phyloP scores from a whole-genome alignment of 2,888 invertebrate genomes.

The Charanyca ferruginea region DNA sequence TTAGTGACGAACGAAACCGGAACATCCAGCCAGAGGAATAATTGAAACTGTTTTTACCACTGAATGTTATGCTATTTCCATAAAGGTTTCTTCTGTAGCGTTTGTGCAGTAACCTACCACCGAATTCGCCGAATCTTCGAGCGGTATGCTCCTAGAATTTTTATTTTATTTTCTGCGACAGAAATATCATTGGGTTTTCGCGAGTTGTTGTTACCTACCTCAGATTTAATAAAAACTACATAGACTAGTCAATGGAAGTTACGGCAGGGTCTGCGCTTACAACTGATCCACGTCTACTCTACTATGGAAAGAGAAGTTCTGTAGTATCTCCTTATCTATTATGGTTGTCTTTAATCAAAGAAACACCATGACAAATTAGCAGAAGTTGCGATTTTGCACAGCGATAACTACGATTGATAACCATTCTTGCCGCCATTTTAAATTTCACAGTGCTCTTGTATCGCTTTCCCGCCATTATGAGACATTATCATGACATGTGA shows the following conservation, averaged over 20 bases:
- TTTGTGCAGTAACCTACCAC: slow-evolving; percentile 21
- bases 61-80: slow-evolving; percentile 55
- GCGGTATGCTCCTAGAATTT: not conserved
- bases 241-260: not conserved
- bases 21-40: slow-evolving; percentile 37
- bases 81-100: slow-evolving; percentile 50
- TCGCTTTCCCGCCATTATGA: slow-evolving; percentile 46
- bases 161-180: slow-evolving; percentile 7
- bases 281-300: not conserved
- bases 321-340: not conserved
- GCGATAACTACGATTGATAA: slow-evolving; percentile 65
- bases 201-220: not conserved
- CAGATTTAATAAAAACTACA: not conserved
- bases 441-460: slow-evolving; percentile 1
- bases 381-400: slow-evolving; percentile 56
- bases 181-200: not conserved
- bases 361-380: slow-evolving; percentile 18
- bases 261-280: not conserved
- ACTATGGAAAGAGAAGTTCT: not conserved
- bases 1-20: slow-evolving; percentile 25
- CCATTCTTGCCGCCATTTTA: slow-evolving; percentile 56
- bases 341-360: not conserved
- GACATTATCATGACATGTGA: slow-evolving; percentile 27
- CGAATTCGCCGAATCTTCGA: slow-evolving; percentile 33
- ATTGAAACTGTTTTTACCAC: slow-evolving; percentile 48